A percentile compares a stretch with the other conserved stretches of the same genome.
These are phyloP conservation scores for Todus mexicanus DNA, from an alignment of 2,797 vertebrate genomes.

Conservation along the genomic window DNA sequence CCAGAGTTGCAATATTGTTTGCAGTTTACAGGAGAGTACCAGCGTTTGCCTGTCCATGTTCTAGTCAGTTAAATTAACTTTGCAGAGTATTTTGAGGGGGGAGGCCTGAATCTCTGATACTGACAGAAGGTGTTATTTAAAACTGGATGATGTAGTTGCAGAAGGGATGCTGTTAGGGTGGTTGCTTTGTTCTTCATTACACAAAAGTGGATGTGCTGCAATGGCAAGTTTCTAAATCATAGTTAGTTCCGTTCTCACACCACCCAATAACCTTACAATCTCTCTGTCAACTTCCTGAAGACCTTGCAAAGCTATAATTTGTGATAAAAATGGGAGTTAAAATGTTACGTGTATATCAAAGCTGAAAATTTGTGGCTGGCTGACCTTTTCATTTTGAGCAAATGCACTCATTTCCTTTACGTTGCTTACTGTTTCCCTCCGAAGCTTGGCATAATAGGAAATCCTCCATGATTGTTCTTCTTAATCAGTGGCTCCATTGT, in stretches of 20 bases:
- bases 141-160: neutral
- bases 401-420: slow-evolving; percentile 55
- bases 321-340: slow-evolving; percentile 49
- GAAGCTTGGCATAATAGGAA: slow-evolving; percentile 34
- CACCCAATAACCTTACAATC: slow-evolving; percentile 41
- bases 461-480: slow-evolving; percentile 42
- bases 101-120: neutral
- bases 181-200: neutral
- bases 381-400: slow-evolving; percentile 54
- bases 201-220: neutral
- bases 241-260: slow-evolving; percentile 56
- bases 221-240: slow-evolving; percentile 37
- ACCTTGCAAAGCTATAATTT: slow-evolving; percentile 45
- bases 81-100: neutral
- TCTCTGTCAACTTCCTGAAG: slow-evolving; percentile 47
- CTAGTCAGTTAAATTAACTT: neutral
- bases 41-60: neutral
- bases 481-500: slow-evolving; percentile 46
- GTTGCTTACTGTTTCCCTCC: slow-evolving; percentile 24
- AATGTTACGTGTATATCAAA: slow-evolving; percentile 14
- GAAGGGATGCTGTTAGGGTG: neutral
- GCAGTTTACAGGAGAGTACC: neutral
- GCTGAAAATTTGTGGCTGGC: slow-evolving; percentile 17
- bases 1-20: neutral
- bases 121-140: slow-evolving; percentile 7